A percentile compares a stretch with the other conserved stretches of the same genome.
Evolutionary conservation across 2,113 vertebrate genomes (phyloP).

Genomic region (Alaudala cheleensis): DNA sequence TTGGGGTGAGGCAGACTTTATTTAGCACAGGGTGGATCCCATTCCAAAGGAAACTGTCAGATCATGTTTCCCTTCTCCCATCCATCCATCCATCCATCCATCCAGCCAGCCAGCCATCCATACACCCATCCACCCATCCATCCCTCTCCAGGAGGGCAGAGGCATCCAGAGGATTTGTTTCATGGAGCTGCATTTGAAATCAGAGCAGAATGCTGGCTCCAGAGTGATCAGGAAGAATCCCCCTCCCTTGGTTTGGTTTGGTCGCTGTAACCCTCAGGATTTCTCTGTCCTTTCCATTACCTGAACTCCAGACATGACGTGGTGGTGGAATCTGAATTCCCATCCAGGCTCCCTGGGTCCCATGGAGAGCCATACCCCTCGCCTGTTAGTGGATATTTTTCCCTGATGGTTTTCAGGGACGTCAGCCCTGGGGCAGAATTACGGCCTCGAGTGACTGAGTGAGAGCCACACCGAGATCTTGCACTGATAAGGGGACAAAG

Average conservation of each 20-base stretch:
- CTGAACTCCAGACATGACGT: neutral
- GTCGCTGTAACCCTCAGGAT: neutral
- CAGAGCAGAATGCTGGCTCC: neutral
- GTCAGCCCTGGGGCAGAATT: neutral
- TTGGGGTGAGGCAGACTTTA: neutral
- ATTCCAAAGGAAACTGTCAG: neutral
- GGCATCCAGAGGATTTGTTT: neutral
- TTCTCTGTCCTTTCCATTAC: neutral
- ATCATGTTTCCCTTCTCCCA: neutral
- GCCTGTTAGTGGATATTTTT: neutral
- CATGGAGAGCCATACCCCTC: neutral
- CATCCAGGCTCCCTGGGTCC: neutral
- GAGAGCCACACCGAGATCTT: neutral
- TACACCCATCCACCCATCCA: neutral
- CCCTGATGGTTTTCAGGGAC: neutral
- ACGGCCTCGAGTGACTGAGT: accelerated
- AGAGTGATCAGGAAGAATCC: neutral
- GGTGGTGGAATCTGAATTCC: neutral
- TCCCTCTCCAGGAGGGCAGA: neutral
- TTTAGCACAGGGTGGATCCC: neutral
- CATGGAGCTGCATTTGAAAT: neutral
- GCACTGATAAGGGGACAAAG: neutral
- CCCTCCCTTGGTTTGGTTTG: neutral
- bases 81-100: neutral
- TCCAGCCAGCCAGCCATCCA: neutral